Base-by-base conservation (phyloP, 2,113 vertebrate genomes). In the Talpa occidentalis region DNA sequence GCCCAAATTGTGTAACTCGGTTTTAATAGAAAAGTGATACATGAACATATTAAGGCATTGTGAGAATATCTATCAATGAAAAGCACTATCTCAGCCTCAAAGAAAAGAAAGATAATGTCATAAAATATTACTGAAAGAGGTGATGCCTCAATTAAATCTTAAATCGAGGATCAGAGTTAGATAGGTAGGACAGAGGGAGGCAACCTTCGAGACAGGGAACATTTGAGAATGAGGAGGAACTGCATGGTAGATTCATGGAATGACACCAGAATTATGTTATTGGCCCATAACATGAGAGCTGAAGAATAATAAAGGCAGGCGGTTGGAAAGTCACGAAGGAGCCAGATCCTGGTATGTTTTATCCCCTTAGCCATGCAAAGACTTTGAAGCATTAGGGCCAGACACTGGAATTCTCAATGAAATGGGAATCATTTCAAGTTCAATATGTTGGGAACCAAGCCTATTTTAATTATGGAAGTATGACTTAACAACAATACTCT, bases 391-490 rank as follows among this genome's bases (percentile, higher is more conserved):
- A 3, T 49, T 69, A 24, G 11, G 42, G 26, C 42, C 15, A 62
- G 40, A 56, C 3, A 59, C 10, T 5, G 4, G 32, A 81, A 72
- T 79, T 92, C 67, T 62, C 35, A 21, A 0, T 1, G 0, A 26
- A 56, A 37, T 3, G 32, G 22, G 16, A 87, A 84, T 59, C 47
- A 82, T 2, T 37, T 14, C 10, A 79, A 86, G n/a, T 15, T 66
- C 26, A 32, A 69, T 22, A 37, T 6, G 32, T 42, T 21, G 30
- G 69, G 0, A 86, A 54, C 2, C 7, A 74, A 94, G 16, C 19
- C 22, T 87, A 26, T 70, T 74, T 90, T 59, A 77, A 90, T 92
- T 66, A 79, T 37, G n/a, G 54, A 96, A 76, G 52, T 80, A 81
- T 26, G 19, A 69, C 7, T 70, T 83, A 44, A 6, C 35, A 35